Evolutionary conservation across 2,113 vertebrate species (phyloP), one percentile per base, ranked within the genome.

Genomic region (Dipodomys spectabilis): DNA sequence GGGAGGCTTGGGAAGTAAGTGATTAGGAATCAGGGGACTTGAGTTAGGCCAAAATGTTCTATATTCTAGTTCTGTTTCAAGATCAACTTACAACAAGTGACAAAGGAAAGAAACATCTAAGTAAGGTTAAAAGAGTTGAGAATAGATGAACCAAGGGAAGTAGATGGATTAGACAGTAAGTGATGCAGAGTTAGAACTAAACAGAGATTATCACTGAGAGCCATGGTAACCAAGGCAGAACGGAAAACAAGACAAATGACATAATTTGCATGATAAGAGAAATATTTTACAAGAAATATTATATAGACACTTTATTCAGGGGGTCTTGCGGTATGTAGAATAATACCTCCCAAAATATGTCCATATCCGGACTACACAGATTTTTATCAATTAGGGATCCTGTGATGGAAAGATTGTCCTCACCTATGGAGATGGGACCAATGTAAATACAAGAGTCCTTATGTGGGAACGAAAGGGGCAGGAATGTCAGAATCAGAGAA

Each of bases 61-160:
- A 90, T 93, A 86, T 92, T 68, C 7, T 57, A 74, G 30, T 80
- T 84, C 92, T 5, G 7, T 79, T 95, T 95, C 71, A 90, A 92
- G 92, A 75, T 79, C 60, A 82, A 71, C 2, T 85, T 91, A 86
- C 57, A 88, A 13, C 75, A 94, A 93, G 49, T 83, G 77, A 93
- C 81, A 73, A 86, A 88, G 12, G 80, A 94, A 94, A 92, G 71
- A 94, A 74, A 22, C 65, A 64, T 27, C 85, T 69, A 85, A 78
- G 78, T 79, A 82, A 95, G 39, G 49, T 49, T 39, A 30, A 90
- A 62, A 85, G 79, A 84, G 78, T 8, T 80, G 67, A 78, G 64
- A 89, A 87, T 80, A 85, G 90, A 93, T 49, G 60, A 95, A 80
- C 25, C 27, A 89, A 80, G 78, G 60, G 62, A 75, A 90, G 32